Evolutionary conservation across 1,140 invertebrate species (phyloP), one percentile per base, ranked within the genome.

Genomic region (Euwallacea similis): DNA sequence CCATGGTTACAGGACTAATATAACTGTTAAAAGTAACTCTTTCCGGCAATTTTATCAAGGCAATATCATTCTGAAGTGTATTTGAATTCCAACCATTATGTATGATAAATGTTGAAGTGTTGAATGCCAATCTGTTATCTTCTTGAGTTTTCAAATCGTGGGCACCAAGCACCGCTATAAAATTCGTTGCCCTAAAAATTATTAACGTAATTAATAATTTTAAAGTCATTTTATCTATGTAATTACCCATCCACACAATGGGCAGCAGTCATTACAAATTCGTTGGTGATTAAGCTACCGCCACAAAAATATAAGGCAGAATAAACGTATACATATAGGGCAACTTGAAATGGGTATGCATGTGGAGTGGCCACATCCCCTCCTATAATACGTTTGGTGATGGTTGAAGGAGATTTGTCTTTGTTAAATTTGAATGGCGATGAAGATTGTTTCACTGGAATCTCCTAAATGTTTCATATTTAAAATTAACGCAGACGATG

Each of bases 251-350:
- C 62, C 42, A 50, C 62, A 43, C 63, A 65, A 54, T 65, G 63
- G 9, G 63, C 63, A 7, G 63, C 87, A 3, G 86, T 86, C 0
- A 86, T 71, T 6, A 88, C 81, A 81, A 82, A 86, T 16, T 81
- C 76, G 16, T 73, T 70, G 47, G 79, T 78, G 42, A 88, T 85
- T 2, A 88, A 76, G 7, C 83, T 83, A 13, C 86, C 86, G 50
- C 86, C 86, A 70, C 87, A 88, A 64, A 86, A 82, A 47, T 81
- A 82, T n/a, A 76, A 66, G 6, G 76, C 79, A n/a, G 78, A 77
- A 3, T 76, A 72, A 2, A 75, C 60, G 43, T 75, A 74, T 41
- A 82, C 73, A 58, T 83, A 74, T 0, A 86, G 70, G n/a, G 79
- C 82, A 10, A 81, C 83, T 67, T 82, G 81, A 81, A 84, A 86